Percentiles rank a stretch among this genome's conserved stretches.
Evolutionary conservation across 1,140 invertebrate genomes (phyloP).

Genomic region (Sminthurides bifidus): DNA sequence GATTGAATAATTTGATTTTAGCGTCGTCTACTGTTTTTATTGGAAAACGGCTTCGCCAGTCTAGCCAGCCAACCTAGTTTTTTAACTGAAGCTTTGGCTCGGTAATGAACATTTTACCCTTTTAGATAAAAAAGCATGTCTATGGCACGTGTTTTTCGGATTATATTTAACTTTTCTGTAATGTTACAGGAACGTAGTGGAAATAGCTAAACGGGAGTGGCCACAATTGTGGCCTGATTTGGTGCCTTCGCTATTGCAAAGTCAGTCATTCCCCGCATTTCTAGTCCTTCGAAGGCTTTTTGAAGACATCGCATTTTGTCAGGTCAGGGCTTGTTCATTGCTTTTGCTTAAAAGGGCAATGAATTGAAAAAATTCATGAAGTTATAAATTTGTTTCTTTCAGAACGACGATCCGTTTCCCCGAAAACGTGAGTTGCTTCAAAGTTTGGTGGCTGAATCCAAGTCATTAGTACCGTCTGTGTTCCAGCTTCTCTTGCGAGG

Average conservation of each 20-base stretch:
- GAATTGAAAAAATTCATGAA: not conserved
- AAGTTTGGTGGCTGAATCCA: constrained; percentile 17
- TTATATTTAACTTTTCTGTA: not conserved
- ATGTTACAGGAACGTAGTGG: constrained; percentile 22
- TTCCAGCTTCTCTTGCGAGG: constrained; percentile 9
- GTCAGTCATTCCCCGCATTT: constrained; percentile 5
- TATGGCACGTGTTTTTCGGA: not conserved
- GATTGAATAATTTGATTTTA: constrained; percentile 2
- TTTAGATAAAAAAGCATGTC: too few relatives aligned
- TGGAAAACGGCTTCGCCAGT: constrained; percentile 17
- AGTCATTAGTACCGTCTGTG: constrained; percentile 9
- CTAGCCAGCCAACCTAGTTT: not conserved
- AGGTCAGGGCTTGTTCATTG: constrained; percentile 1
- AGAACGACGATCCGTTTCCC: constrained; percentile 8
- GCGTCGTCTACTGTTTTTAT: constrained; percentile 4
- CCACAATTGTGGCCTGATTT: constrained; percentile 28
- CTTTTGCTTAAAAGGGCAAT: not conserved
- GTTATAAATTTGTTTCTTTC: not conserved
- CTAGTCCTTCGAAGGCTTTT: constrained; percentile 21
- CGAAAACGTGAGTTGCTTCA: constrained; percentile 17
- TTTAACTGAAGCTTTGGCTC: constrained; percentile 21
- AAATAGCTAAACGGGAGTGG: constrained; percentile 30
- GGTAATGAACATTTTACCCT: too few relatives aligned
- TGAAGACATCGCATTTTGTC: constrained; percentile 20
- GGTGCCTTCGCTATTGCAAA: constrained; percentile 12